These are phyloP conservation scores for Aptenodytes patagonicus DNA, from an alignment of 2,113 vertebrate genomes.

Conservation along the genomic window DNA sequence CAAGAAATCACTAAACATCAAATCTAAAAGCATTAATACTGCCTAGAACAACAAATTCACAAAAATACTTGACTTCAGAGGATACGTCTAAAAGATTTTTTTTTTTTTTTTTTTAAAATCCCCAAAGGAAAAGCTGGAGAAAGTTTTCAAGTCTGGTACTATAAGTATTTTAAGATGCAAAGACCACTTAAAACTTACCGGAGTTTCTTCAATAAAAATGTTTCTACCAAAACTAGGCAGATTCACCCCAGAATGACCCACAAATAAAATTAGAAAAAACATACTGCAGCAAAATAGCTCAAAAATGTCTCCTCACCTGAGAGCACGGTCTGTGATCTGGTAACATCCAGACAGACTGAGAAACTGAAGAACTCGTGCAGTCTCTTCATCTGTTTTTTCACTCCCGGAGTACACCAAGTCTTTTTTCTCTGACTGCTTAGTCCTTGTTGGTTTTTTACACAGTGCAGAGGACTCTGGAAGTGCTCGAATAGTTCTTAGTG, in stretches of 20 bases:
- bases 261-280: neutral
- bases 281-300: neutral
- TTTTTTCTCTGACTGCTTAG: slow-evolving; percentile 78
- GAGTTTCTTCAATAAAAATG: neutral
- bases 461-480: slow-evolving; percentile 74
- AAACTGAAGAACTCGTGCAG: slow-evolving; percentile 84
- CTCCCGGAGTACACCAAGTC: slow-evolving; percentile 72
- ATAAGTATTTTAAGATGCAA: neutral
- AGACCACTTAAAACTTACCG: neutral
- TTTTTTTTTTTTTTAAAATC: neutral
- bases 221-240: neutral
- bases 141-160: neutral
- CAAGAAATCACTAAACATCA: neutral
- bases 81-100: neutral
- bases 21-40: neutral
- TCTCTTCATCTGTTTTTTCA: slow-evolving; percentile 77
- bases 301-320: slow-evolving; percentile 80
- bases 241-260: neutral
- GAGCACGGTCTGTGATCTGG: slow-evolving; percentile 91
- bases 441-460: slow-evolving; percentile 78
- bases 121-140: neutral
- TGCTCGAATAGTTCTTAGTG: slow-evolving; percentile 84
- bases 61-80: neutral
- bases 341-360: slow-evolving; percentile 98
- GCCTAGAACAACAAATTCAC: neutral